These are phyloP conservation scores for Selene dorsalis DNA, from an alignment of 2,797 vertebrate genomes.

Conservation along the genomic window DNA sequence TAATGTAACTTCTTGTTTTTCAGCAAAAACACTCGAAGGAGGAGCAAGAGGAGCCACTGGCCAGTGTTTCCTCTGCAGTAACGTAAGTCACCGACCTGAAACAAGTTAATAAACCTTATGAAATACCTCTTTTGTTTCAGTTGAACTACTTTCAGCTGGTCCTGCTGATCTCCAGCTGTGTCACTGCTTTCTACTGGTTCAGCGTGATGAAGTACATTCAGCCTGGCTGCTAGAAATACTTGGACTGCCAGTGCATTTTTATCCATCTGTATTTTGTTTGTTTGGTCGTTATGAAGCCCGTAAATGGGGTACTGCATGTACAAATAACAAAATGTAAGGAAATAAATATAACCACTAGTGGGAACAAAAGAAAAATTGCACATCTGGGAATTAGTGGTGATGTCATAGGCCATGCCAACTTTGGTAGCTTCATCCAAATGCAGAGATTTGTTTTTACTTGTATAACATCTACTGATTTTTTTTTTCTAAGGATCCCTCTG, in stretches of 20 bases:
- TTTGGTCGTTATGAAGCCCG: neutral
- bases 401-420: no score
- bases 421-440: no score
- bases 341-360: no score
- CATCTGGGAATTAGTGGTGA: no score
- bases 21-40: conserved; percentile 74
- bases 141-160: neutral
- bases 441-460: no score
- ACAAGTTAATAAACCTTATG: neutral
- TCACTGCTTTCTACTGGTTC: neutral
- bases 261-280: neutral
- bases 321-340: no score
- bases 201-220: neutral
- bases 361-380: no score
- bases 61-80: conserved; percentile 54
- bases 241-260: neutral
- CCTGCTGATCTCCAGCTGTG: conserved; percentile 17
- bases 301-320: neutral
- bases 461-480: no score
- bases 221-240: neutral
- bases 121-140: conserved; percentile 1
- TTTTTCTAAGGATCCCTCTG: no score
- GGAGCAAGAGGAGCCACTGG: conserved; percentile 61
- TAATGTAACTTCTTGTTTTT: conserved; percentile 29
- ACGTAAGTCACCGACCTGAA: conserved; percentile 67